A percentile compares a stretch with the other conserved stretches of the same genome.
Conservation (phyloP, 1,140 invertebrate genomes). For the Conus ventricosus region DNA sequence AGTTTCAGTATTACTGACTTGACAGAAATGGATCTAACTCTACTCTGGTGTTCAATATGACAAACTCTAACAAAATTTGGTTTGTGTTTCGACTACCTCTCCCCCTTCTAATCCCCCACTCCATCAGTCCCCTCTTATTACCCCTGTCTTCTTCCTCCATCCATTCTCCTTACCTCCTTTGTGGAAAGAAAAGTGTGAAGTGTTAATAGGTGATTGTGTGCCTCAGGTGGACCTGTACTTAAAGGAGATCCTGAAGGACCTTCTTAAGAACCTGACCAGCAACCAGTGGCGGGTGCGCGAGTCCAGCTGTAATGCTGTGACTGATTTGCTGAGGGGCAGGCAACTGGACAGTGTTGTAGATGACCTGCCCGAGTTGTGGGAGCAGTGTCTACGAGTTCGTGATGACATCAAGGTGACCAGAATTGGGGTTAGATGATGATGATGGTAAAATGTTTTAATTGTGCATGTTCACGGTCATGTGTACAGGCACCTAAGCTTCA, state of each 20-base stretch:
- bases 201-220: not conserved
- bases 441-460: not conserved
- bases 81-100: too few species aligned
- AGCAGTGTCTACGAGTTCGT: constrained; percentile 89
- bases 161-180: too few species aligned
- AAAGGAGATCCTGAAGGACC: constrained; percentile 88
- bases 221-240: constrained; percentile 88
- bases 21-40: too few species aligned
- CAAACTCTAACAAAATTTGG: too few species aligned
- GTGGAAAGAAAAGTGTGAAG: too few species aligned
- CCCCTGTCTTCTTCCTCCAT: too few species aligned
- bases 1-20: too few species aligned
- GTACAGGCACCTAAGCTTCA: too few species aligned
- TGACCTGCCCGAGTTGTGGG: constrained; percentile 84
- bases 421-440: not conserved
- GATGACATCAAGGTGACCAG: constrained; percentile 90
- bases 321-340: constrained; percentile 84
- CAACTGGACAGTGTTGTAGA: constrained; percentile 75
- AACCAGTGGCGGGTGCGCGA: constrained; percentile 91
- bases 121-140: too few species aligned
- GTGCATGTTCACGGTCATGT: too few species aligned
- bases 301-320: constrained; percentile 88
- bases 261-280: constrained; percentile 87
- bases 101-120: too few species aligned
- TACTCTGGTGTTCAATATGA: too few species aligned